phyloP scores from a whole-genome alignment of 2,113 vertebrate species.

The Harpagus bidentatus region DNA sequence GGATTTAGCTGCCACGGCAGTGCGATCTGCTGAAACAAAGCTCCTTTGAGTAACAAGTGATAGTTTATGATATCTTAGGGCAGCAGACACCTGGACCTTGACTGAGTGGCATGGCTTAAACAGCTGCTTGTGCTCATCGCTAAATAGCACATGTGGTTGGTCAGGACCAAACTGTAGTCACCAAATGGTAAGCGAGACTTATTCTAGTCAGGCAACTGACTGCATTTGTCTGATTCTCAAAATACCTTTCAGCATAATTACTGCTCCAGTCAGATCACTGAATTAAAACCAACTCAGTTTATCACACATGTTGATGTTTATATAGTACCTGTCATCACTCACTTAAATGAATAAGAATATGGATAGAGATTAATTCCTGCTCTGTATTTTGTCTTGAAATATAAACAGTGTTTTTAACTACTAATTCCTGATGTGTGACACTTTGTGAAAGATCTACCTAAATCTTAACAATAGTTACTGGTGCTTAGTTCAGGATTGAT shows the following conservation, averaged over 20 bases:
- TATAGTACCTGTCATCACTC: conserved; percentile 45
- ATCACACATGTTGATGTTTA: conserved; percentile 24
- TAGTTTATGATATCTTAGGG: neutral
- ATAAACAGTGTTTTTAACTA: conserved; percentile 19
- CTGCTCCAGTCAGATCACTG: neutral
- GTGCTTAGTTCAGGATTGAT: neutral
- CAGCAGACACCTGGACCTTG: neutral
- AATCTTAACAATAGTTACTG: neutral
- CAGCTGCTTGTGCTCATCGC: neutral
- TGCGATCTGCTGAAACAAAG: neutral
- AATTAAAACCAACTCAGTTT: neutral
- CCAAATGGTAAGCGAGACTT: neutral
- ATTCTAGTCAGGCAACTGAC: neutral
- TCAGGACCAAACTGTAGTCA: neutral
- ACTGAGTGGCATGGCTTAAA: neutral
- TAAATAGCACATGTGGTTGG: accelerated
- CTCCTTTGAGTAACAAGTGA: neutral
- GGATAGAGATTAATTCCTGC: conserved; percentile 27
- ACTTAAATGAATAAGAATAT: conserved; percentile 7
- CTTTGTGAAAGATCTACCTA: neutral
- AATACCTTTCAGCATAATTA: neutral
- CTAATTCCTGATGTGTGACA: conserved; percentile 11
- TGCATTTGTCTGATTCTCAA: neutral
- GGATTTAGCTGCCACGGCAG: neutral
- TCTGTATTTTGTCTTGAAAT: conserved; percentile 21